Conservation (phyloP, 37 sponge, comb jelly and placozoan species). For the Hexactinellida sp. region DNA sequence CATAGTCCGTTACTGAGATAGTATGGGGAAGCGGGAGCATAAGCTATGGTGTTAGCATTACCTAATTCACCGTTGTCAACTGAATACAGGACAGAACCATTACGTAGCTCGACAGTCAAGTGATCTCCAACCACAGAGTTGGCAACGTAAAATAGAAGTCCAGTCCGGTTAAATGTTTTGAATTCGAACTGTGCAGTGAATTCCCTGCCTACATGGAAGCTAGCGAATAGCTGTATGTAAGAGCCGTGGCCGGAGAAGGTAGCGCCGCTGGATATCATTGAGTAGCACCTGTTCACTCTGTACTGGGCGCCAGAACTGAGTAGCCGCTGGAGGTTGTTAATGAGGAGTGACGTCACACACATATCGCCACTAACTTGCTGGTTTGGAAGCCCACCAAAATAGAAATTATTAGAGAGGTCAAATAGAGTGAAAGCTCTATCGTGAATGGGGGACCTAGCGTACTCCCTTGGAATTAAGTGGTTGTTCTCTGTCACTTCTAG, state of each 20-base stretch:
- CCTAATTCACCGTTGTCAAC: not conserved
- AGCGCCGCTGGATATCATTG: not conserved
- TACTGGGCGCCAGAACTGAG: not conserved
- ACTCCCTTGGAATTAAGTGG: not conserved
- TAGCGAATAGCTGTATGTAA: not conserved
- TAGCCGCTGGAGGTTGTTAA: not conserved
- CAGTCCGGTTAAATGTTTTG: not conserved
- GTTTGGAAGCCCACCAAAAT: not conserved
- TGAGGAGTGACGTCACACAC: slow-evolving; percentile 13
- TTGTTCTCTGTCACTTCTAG: not conserved
- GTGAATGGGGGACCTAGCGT: not conserved
- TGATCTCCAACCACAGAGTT: not conserved
- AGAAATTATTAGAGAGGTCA: not conserved
- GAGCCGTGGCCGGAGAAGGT: not conserved
- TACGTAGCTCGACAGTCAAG: not conserved
- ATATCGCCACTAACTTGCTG: not conserved
- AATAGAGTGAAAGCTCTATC: not conserved
- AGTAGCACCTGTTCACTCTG: slow-evolving; percentile 1
- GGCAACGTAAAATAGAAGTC: not conserved
- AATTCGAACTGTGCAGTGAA: not conserved
- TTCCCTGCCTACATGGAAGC: not conserved
- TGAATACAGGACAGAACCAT: not conserved
- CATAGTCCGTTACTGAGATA: not conserved
- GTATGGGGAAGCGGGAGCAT: not conserved
- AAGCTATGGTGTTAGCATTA: not conserved